phyloP scores from a whole-genome alignment of 2,113 vertebrate species.

The Corynorhinus townsendii region DNA sequence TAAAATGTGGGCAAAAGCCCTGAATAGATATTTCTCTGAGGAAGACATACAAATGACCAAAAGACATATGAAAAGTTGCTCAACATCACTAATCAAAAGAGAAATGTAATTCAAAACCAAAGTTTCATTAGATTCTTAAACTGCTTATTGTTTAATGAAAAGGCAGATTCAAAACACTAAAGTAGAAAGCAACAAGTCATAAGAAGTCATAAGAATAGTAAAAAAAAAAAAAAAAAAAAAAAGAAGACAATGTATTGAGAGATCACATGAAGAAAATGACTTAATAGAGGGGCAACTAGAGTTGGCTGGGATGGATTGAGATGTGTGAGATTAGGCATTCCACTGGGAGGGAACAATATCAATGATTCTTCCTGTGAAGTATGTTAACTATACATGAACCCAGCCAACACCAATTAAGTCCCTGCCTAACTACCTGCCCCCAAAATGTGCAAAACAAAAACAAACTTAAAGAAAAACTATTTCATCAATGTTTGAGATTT shows the following conservation, averaged over 20 bases:
- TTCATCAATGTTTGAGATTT: background rate
- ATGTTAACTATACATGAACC: background rate
- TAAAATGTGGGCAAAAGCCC: no score
- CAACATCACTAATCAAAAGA: no score
- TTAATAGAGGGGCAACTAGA: background rate
- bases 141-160: background rate
- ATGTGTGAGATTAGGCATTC: background rate
- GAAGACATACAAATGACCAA: no score
- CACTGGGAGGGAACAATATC: background rate
- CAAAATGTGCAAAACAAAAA: background rate
- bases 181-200: background rate
- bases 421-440: background rate
- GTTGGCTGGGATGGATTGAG: background rate
- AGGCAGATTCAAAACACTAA: background rate
- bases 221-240: background rate
- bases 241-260: background rate
- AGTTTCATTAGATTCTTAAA: constrained; percentile 1
- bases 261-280: background rate
- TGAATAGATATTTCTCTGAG: no score
- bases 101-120: background rate
- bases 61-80: no score
- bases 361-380: background rate
- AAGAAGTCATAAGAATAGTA: background rate
- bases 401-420: background rate
- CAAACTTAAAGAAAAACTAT: background rate